Percentiles rank a stretch among this genome's conserved stretches.
Evolutionary conservation across 2,888 invertebrate species (phyloP).

Genomic region (Calliphora vomitoria): DNA sequence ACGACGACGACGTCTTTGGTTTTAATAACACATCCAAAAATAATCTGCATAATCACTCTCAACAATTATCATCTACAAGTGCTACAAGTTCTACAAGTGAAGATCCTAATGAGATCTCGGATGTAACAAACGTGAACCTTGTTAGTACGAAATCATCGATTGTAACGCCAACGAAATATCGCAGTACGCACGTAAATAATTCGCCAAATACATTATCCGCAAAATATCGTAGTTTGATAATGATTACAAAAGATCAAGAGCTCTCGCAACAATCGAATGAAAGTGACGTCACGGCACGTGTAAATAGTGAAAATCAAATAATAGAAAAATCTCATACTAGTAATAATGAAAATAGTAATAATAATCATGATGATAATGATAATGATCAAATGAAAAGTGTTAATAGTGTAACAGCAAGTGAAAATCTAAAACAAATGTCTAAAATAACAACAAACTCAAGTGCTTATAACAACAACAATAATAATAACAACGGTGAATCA

Average conservation of each 20-base stretch:
- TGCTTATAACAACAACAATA: constrained; percentile 34
- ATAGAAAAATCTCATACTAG: constrained; percentile 39
- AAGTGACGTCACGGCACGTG: constrained; percentile 73
- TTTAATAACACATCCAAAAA: constrained; percentile 64
- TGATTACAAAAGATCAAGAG: constrained; percentile 91
- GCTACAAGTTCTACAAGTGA: constrained; percentile 45
- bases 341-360: constrained; percentile 44
- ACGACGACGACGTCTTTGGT: constrained; percentile 72
- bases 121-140: constrained; percentile 23
- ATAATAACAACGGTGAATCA: constrained; percentile 64
- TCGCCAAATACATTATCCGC: constrained; percentile 85
- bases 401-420: constrained; percentile 49
- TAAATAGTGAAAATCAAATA: constrained; percentile 63
- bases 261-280: constrained; percentile 75
- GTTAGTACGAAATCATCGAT: constrained; percentile 37
- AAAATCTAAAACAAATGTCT: constrained; percentile 68
- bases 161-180: constrained; percentile 63
- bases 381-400: constrained; percentile 39
- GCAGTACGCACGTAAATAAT: constrained; percentile 85
- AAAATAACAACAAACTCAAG: constrained; percentile 69
- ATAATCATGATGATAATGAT: constrained; percentile 11
- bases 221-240: constrained; percentile 94
- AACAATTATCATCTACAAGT: constrained; percentile 32
- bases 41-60: constrained; percentile 29
- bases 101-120: constrained; percentile 37